These are phyloP conservation scores for Austrofundulus limnaeus DNA, from an alignment of 2,113 vertebrate genomes.

Conservation along the genomic window DNA sequence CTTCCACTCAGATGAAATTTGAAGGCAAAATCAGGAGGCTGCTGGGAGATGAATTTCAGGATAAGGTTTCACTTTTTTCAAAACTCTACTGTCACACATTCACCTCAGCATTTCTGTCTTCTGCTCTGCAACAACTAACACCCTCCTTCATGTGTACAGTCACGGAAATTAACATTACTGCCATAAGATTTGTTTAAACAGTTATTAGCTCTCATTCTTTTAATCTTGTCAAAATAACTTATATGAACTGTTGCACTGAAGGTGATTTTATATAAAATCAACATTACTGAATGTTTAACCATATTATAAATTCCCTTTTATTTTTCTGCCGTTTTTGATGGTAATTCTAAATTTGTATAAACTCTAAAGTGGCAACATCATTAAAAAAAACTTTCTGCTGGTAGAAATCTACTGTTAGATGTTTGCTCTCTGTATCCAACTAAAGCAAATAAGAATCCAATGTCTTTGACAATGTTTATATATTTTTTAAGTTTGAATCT, in stretches of 20 bases:
- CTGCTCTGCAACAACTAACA: conserved; percentile 10
- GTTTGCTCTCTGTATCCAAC: too few species aligned
- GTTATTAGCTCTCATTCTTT: too few species aligned
- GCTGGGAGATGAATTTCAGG: conserved; percentile 86
- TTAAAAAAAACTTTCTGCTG: not conserved
- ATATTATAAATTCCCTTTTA: not conserved
- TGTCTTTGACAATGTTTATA: not conserved
- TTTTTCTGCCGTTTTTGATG: not conserved
- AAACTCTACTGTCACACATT: not conserved
- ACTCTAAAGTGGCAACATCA: not conserved
- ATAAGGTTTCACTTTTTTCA: conserved; percentile 77
- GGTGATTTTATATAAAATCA: too few species aligned
- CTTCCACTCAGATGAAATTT: conserved; percentile 81
- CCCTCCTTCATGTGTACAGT: not conserved
- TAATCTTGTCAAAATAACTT: too few species aligned
- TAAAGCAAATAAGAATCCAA: too few species aligned
- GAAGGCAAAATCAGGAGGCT: conserved; percentile 83
- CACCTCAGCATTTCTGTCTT: conserved; percentile 11
- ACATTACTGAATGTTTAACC: not conserved
- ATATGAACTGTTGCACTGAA: not conserved
- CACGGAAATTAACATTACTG: not conserved
- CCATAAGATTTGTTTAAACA: not conserved
- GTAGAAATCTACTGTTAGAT: not conserved
- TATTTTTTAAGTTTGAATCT: not conserved
- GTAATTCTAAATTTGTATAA: not conserved